Conservation (phyloP, 35 echinoderm and acorn worm genomes). For the Lytechinus pictus region DNA sequence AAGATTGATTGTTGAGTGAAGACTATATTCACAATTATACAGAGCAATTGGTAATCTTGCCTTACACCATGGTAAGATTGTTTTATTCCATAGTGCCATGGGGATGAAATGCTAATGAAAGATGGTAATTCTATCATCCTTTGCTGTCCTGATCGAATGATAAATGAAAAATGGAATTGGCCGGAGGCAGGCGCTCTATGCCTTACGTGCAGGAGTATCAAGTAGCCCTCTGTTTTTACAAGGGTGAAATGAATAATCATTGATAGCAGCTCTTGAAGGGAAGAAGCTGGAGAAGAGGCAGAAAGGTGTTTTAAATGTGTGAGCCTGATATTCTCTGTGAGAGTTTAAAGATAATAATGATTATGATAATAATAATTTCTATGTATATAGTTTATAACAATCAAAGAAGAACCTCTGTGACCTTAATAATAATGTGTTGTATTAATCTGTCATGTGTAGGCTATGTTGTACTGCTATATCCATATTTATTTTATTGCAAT, state of each 20-base stretch:
- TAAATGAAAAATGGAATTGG: background rate
- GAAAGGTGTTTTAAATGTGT: background rate
- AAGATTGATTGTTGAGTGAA: background rate
- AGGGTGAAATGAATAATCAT: background rate
- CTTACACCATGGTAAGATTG: background rate
- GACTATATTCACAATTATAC: background rate
- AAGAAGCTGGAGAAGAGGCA: background rate
- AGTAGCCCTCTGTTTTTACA: constrained; percentile 11
- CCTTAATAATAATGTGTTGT: too few relatives aligned
- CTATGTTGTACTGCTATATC: too few relatives aligned
- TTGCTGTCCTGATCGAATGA: constrained; percentile 17
- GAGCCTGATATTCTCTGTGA: background rate
- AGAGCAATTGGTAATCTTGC: background rate
- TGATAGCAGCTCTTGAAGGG: background rate
- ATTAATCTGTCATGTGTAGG: too few relatives aligned
- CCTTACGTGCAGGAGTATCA: background rate
- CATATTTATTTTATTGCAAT: too few relatives aligned
- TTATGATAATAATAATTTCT: too few relatives aligned
- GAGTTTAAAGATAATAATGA: background rate
- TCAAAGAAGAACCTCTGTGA: too few relatives aligned
- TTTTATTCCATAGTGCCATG: background rate
- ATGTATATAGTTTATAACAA: too few relatives aligned
- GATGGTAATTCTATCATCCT: constrained; percentile 12
- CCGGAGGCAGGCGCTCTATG: background rate
- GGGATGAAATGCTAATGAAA: constrained; percentile 3